Base-by-base conservation (phyloP, 2,113 vertebrate species). In the Propithecus coquereli region DNA sequence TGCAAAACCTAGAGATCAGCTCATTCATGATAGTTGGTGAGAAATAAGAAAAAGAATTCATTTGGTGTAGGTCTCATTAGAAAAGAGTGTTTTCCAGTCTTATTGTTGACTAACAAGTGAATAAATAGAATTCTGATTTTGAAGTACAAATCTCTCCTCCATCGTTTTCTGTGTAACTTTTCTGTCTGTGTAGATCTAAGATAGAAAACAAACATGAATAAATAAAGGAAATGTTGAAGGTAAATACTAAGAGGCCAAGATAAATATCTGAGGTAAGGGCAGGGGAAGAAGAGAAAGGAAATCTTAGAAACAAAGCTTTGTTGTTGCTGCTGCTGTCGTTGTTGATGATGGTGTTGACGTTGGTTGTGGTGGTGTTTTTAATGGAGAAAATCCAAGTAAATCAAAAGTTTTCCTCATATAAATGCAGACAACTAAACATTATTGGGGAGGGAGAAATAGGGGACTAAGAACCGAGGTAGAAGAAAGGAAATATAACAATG, bases 181-280 rank as follows among this genome's bases (percentile, higher is more conserved):
- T 90, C 61, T 81, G 50, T 61, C 32, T 52, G 11, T 18, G 79
- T 40, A 79, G 18, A 70, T 63, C 54, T 74, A 57, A 94, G 50
- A 47, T 52, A 77, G 47, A 87, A 80, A 87, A 83, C 8, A 92
- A 92, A 34, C 32, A 84, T 50, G 59, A 95, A 32, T 68, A 87
- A 92, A 92, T 79, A 94, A 90, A 92, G 68, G 65, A 94, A 90
- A 90, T 65, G 20, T n/a, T 94, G 43, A 79, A 90, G 77, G 34
- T 96, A 87, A 94, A 96, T 79, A 81, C 23, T 20, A 70, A 68
- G 74, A 77, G 65, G 22, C 45, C 61, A 83, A 94, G 63, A 93
- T 77, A 96, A 97, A 94, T 37, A 77, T 1, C 22, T 61, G 37
- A 73, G 22, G 52, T 65, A 79, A 68, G 52, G 71, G n/a, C 22